These are phyloP conservation scores for Enteromius thamalakanensis DNA, from an alignment of 2,797 vertebrate species.

Conservation along the genomic window DNA sequence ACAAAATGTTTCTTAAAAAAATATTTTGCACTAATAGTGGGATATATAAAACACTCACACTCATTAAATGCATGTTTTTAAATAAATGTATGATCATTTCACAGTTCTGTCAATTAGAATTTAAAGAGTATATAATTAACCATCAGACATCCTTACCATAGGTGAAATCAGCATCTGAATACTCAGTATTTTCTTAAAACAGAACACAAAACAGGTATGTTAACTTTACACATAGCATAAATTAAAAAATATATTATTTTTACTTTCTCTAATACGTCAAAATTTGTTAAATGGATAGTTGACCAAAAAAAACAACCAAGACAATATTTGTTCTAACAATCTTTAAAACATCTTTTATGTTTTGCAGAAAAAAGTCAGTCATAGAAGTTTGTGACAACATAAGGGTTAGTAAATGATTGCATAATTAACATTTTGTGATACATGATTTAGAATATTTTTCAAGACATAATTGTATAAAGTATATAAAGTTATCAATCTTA, in stretches of 20 bases:
- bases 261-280: neutral
- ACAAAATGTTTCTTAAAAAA: neutral
- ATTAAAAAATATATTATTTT: too few species aligned
- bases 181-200: conserved; percentile 23
- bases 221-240: neutral
- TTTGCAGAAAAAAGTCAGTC: neutral
- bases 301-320: neutral
- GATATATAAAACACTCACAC: neutral
- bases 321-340: neutral
- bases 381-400: neutral
- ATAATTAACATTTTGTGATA: neutral
- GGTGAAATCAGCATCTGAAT: conserved; percentile 49
- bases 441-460: neutral
- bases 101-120: neutral
- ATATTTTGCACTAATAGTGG: neutral
- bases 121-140: neutral
- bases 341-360: neutral
- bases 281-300: neutral
- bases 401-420: neutral
- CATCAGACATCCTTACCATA: conserved; percentile 50
- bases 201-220: conserved; percentile 5
- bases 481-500: conserved; percentile 3
- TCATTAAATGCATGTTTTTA: neutral
- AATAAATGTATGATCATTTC: neutral
- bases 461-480: neutral